Conservation (phyloP, 1,140 invertebrate species). For the Musca vetustissima region DNA sequence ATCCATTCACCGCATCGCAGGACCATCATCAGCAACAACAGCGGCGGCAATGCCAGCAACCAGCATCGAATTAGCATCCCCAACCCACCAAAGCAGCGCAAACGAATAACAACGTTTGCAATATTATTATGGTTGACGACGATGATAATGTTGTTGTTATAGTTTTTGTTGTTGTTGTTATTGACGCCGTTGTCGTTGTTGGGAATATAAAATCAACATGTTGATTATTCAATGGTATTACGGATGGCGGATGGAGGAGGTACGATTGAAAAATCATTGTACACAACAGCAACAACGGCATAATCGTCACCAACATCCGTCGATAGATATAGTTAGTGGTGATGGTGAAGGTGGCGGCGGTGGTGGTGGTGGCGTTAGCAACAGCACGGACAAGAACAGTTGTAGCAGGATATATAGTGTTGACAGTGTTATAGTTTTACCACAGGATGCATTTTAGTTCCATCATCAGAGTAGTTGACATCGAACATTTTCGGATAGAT, state of each 20-base stretch:
- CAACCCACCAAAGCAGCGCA: too few relatives aligned
- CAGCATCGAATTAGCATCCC: not conserved
- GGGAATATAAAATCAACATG: slow-evolving; percentile 8
- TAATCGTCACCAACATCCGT: too few relatives aligned
- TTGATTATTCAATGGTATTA: not conserved
- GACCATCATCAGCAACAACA: slow-evolving; percentile 10
- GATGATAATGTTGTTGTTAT: too few relatives aligned
- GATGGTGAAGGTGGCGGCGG: too few relatives aligned
- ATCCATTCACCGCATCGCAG: not conserved
- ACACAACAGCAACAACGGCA: too few relatives aligned
- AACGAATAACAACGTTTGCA: too few relatives aligned
- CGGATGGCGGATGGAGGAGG: too few relatives aligned
- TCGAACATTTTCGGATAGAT: not conserved
- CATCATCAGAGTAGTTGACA: not conserved
- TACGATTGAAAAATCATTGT: too few relatives aligned
- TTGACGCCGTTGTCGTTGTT: too few relatives aligned
- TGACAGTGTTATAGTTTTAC: slow-evolving; percentile 4
- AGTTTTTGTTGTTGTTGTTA: too few relatives aligned
- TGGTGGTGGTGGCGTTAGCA: not conserved
- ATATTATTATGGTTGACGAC: too few relatives aligned
- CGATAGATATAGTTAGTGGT: too few relatives aligned
- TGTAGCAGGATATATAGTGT: not conserved
- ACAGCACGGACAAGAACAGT: not conserved
- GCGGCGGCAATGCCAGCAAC: not conserved
- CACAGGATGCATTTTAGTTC: slow-evolving; percentile 17